phyloP scores from a whole-genome alignment of 2,113 vertebrate species.

The Numida meleagris region DNA sequence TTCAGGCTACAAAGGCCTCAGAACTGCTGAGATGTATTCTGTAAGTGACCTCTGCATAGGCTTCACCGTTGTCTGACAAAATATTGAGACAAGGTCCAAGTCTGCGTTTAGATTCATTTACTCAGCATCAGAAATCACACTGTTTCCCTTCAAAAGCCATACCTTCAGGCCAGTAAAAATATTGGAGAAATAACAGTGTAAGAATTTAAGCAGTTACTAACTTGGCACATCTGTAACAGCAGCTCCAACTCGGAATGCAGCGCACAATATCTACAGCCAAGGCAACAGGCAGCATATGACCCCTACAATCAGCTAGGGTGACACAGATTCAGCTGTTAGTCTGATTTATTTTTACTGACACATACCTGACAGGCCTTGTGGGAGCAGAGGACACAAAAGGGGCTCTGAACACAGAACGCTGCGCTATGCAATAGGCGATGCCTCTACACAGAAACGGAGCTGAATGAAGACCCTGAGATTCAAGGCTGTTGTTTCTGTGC shows the following conservation, averaged over 20 bases:
- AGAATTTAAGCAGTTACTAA: not conserved
- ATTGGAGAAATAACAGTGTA: not conserved
- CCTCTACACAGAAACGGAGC: not conserved
- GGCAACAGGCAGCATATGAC: not conserved
- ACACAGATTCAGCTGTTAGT: constrained; percentile 27
- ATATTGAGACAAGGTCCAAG: not conserved
- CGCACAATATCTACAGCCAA: not conserved
- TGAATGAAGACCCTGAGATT: not conserved
- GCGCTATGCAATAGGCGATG: not conserved
- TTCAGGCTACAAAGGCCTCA: not conserved
- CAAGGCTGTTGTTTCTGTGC: not conserved
- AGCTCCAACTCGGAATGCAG: not conserved
- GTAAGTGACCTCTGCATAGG: not conserved
- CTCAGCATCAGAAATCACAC: not conserved
- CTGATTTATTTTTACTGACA: constrained; percentile 24
- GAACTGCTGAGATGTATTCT: not conserved
- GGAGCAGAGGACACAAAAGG: constrained; percentile 13
- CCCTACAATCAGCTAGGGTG: constrained; percentile 3
- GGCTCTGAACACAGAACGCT: not conserved
- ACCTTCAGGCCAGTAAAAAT: not conserved
- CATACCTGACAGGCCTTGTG: not conserved
- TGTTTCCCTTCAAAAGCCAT: not conserved
- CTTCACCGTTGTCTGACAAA: not conserved
- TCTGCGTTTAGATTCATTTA: not conserved
- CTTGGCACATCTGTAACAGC: not conserved